Evolutionary conservation across 2,113 vertebrate species (phyloP).

Genomic region (Otolemur garnettii): DNA sequence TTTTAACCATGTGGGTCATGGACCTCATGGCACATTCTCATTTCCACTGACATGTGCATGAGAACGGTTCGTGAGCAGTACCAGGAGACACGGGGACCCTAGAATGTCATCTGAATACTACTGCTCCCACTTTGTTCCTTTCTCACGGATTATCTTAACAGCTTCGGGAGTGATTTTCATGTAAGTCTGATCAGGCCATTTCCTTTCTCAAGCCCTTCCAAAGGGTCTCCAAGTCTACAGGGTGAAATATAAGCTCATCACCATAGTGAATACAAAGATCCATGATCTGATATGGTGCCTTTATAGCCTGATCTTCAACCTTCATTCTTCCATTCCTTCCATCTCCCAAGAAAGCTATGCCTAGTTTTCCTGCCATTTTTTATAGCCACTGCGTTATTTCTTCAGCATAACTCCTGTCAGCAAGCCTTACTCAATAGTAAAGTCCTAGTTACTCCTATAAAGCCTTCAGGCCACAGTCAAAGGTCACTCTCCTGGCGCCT

Average conservation of each 20-base stretch:
- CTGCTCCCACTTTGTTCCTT: neutral
- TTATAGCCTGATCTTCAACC: neutral
- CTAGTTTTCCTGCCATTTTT: neutral
- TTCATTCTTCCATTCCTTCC: neutral
- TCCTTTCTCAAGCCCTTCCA: neutral
- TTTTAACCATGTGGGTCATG: neutral
- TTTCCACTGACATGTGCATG: too few species aligned
- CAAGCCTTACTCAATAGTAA: neutral
- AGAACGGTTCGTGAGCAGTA: accelerated
- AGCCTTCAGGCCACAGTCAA: neutral
- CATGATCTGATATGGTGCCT: accelerated
- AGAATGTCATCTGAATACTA: neutral
- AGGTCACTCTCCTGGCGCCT: neutral
- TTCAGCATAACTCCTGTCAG: neutral
- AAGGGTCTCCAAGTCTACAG: accelerated
- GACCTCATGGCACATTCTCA: neutral
- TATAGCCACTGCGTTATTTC: neutral
- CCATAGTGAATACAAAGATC: neutral
- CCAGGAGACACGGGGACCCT: neutral
- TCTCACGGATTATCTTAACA: neutral
- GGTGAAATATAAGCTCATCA: neutral
- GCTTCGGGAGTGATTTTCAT: neutral
- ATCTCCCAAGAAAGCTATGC: neutral
- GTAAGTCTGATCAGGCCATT: neutral
- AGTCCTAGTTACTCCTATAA: neutral